These are phyloP conservation scores for Amazona ochrocephala DNA, from an alignment of 2,797 vertebrate genomes.

Conservation along the genomic window DNA sequence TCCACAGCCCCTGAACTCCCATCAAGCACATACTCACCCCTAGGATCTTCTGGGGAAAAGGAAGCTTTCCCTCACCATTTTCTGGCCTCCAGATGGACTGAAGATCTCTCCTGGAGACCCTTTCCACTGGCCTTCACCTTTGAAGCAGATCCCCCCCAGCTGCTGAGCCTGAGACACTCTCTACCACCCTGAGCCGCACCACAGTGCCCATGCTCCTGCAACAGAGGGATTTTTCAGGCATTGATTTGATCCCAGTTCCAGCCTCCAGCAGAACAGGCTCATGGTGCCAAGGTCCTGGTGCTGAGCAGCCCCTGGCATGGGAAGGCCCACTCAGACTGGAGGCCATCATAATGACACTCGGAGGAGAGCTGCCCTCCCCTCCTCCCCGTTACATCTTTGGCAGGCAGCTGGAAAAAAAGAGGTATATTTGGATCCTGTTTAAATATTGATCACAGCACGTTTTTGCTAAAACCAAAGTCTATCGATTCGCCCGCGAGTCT, in stretches of 20 bases:
- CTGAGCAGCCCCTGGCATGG: neutral
- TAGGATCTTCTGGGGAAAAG: neutral
- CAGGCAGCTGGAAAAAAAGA: slow-evolving; percentile 60
- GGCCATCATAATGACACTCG: neutral
- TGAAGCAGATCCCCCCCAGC: neutral
- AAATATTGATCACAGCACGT: slow-evolving; percentile 77
- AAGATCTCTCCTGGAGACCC: neutral
- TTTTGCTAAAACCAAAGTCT: slow-evolving; percentile 69
- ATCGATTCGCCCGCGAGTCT: slow-evolving; percentile 59
- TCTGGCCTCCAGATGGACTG: neutral
- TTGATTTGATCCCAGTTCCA: neutral
- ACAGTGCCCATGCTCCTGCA: neutral
- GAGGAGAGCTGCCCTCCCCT: neutral
- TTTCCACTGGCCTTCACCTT: neutral
- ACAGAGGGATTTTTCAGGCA: neutral
- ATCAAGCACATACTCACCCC: neutral
- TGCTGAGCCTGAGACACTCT: neutral
- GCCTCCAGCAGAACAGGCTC: neutral
- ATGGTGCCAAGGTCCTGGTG: neutral
- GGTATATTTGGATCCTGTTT: slow-evolving; percentile 67
- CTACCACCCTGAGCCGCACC: accelerated
- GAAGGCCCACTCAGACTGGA: neutral
- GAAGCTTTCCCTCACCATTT: neutral
- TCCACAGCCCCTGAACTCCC: neutral
- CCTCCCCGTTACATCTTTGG: neutral